These are phyloP conservation scores for Hesperia comma DNA, from an alignment of 2,888 invertebrate species.

Conservation along the genomic window DNA sequence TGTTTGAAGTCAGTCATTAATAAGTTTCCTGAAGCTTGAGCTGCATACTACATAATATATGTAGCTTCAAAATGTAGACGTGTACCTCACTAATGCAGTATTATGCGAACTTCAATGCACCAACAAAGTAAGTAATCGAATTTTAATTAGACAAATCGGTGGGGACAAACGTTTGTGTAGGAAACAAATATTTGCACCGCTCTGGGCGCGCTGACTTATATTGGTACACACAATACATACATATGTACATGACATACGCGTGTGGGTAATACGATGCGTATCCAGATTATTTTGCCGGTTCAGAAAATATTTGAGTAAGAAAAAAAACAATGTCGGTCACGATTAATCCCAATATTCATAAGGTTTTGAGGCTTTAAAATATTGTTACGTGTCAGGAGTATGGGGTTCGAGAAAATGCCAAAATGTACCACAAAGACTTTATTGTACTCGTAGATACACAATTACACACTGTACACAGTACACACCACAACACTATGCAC, in stretches of 20 bases:
- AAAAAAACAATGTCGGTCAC: background rate
- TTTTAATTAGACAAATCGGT: slow-evolving; percentile 36
- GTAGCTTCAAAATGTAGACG: background rate
- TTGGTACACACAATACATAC: slow-evolving; percentile 31
- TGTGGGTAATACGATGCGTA: slow-evolving; percentile 24
- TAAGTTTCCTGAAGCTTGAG: too few species aligned
- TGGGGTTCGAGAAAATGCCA: too few species aligned
- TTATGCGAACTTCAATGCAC: background rate
- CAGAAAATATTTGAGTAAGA: slow-evolving; percentile 10
- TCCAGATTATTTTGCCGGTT: slow-evolving; percentile 4
- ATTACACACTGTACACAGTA: too few species aligned
- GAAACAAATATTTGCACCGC: slow-evolving; percentile 33
- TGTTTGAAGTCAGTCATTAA: too few species aligned
- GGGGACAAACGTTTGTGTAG: slow-evolving; percentile 31
- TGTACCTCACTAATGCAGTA: background rate
- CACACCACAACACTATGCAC: too few species aligned
- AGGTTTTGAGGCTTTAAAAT: too few species aligned
- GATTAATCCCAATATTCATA: too few species aligned
- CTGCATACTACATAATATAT: too few species aligned
- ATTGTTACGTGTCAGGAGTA: too few species aligned
- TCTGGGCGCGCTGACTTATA: slow-evolving; percentile 30
- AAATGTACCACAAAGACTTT: too few species aligned
- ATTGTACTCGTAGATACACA: too few species aligned
- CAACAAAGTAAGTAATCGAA: slow-evolving; percentile 33
- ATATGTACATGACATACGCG: slow-evolving; percentile 20